Base-by-base conservation (phyloP, 2,797 vertebrate genomes). In the Nannoperca obscura region DNA sequence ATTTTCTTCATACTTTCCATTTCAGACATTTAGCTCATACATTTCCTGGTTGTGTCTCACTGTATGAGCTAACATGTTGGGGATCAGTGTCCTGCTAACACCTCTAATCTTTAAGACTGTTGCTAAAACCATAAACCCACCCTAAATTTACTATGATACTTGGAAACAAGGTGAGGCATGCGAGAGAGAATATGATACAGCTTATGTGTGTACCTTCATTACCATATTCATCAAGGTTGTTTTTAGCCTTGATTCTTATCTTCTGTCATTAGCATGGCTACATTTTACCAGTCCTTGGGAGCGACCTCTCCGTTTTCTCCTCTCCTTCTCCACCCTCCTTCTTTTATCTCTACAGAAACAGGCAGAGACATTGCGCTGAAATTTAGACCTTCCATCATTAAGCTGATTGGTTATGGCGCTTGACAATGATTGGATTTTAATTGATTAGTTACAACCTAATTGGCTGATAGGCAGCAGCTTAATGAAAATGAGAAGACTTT, bases 391-490 rank as follows among this genome's bases (percentile, higher is more conserved):
- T 71, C 70, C 78, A 77, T 91, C 85, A 86, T 80, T 68, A 86
- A 90, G 76, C 81, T 52, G 82, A 93, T 91, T 92, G 88, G 93
- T 85, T 87, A 88, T 84, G 90, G 81, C 17, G 76, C 88, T 75
- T 52, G 71, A 86, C 88, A 91, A 80, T 93, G 90, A 94, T 94
- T 93, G 91, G 88, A 92, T 91, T 91, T 91, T 91, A 93, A 94
- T 92, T 93, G 92, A 94, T 94, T 94, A 89, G 92, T 90, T 90
- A 84, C 90, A 85, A 84, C 42, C 36, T 91, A 93, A 92, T 93
- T 92, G 91, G 82, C 80, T 85, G 86, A 91, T 89, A 77, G 90
- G 65, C 81, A 7, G 72, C 10, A n/a, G 32, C 80, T 72, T 90
- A 84, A 87, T 90, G 73, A 84, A 87, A 88, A 86, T 47, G 65